Evolutionary conservation across 2,797 vertebrate genomes (phyloP).

Genomic region (Ciconia nigra): DNA sequence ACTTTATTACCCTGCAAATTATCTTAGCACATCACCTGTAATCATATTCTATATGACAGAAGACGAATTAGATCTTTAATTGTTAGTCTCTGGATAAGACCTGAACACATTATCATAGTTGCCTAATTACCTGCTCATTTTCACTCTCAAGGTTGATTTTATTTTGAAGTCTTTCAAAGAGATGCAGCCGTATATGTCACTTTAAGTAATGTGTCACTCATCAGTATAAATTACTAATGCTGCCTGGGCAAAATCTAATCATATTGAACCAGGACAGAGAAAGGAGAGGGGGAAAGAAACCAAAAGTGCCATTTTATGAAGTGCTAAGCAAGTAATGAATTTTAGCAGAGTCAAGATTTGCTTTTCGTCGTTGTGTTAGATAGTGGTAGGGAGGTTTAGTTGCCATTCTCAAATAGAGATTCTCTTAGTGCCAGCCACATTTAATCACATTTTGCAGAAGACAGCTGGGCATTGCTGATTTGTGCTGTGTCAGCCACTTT

Average conservation of each 20-base stretch:
- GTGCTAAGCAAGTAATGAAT: not conserved
- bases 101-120: not conserved
- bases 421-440: slow-evolving; percentile 42
- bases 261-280: not conserved
- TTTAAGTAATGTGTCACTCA: not conserved
- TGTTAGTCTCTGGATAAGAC: not conserved
- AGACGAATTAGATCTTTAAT: not conserved
- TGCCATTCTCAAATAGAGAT: slow-evolving; percentile 39
- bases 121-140: not conserved
- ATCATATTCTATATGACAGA: not conserved
- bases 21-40: not conserved
- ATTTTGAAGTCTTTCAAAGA: not conserved
- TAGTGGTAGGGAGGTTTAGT: slow-evolving; percentile 58
- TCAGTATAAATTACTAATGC: not conserved
- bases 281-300: not conserved
- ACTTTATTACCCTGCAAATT: not conserved
- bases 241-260: not conserved
- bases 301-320: not conserved
- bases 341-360: slow-evolving; percentile 46
- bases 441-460: slow-evolving; percentile 66
- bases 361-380: slow-evolving; percentile 49
- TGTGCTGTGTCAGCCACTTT: slow-evolving; percentile 59
- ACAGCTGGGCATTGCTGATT: slow-evolving; percentile 59
- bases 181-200: not conserved
- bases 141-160: not conserved